phyloP scores from a whole-genome alignment of 2,113 vertebrate genomes.

The Aythya baeri region DNA sequence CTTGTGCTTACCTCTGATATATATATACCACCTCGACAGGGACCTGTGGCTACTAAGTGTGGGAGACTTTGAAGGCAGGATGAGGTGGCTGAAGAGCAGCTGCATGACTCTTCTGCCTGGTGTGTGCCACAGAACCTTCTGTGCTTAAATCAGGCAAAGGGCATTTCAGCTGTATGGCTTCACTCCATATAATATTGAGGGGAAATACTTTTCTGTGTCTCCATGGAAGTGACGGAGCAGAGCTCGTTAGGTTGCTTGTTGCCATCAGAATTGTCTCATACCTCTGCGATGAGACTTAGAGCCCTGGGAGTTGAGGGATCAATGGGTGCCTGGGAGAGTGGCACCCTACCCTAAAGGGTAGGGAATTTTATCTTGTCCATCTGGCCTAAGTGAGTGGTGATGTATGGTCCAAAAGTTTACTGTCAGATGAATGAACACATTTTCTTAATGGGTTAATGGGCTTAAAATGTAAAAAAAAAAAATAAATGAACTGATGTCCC shows the following conservation, averaged over 20 bases:
- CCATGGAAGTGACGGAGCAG: not conserved
- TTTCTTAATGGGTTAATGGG: not conserved
- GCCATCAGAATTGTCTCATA: not conserved
- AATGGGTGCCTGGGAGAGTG: not conserved
- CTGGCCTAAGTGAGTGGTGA: not conserved
- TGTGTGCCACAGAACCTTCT: not conserved
- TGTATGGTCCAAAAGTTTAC: not conserved
- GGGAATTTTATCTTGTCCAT: not conserved
- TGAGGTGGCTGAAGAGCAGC: not conserved
- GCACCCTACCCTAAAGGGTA: not conserved
- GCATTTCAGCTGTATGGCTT: not conserved
- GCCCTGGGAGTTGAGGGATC: not conserved
- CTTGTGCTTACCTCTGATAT: not conserved
- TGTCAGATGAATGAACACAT: not conserved
- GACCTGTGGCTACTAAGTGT: not conserved
- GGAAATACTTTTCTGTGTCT: not conserved
- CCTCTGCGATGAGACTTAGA: not conserved
- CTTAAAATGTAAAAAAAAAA: not conserved
- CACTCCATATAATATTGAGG: accelerated
- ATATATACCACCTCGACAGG: too few relatives aligned
- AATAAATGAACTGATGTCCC: not conserved
- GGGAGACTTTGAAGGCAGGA: not conserved
- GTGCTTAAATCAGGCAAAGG: not conserved
- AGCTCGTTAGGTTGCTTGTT: not conserved
- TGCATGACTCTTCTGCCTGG: not conserved